phyloP scores from a whole-genome alignment of 2,113 vertebrate genomes.

The Ceyx margarethae region DNA sequence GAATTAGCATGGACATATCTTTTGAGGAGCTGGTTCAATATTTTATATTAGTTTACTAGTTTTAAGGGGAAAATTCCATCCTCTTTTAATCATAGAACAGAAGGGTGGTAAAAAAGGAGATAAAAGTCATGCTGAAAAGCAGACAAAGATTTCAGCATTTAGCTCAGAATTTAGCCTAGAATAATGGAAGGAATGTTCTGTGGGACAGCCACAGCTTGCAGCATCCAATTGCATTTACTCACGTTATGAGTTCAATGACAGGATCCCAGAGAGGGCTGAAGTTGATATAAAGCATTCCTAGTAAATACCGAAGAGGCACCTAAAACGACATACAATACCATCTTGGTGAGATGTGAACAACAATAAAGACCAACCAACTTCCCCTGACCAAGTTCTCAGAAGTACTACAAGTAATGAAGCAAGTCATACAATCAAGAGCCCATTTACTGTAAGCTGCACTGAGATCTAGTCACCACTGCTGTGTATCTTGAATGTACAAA shows the following conservation, averaged over 20 bases:
- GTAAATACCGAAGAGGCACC: constrained; percentile 92
- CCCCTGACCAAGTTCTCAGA: not conserved
- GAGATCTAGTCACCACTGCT: not conserved
- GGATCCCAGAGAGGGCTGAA: constrained; percentile 94
- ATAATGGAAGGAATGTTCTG: not conserved
- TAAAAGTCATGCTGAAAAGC: not conserved
- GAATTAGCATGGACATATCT: not conserved
- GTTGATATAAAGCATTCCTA: constrained; percentile 94
- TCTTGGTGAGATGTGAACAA: not conserved
- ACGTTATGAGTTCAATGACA: constrained; percentile 92
- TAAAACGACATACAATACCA: constrained; percentile 56
- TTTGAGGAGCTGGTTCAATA: not conserved
- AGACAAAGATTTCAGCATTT: not conserved
- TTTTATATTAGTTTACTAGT: not conserved
- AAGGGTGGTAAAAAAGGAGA: not conserved
- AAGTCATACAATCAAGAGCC: not conserved
- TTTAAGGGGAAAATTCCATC: not conserved
- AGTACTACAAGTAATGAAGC: not conserved
- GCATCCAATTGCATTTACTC: constrained; percentile 59
- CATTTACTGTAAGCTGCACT: not conserved
- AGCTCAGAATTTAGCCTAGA: not conserved
- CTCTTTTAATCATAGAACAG: not conserved
- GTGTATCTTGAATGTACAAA: not conserved
- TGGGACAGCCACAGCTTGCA: not conserved
- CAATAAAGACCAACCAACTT: not conserved